phyloP scores from a whole-genome alignment of 2,797 vertebrate species.

The Crypturellus tataupa region DNA sequence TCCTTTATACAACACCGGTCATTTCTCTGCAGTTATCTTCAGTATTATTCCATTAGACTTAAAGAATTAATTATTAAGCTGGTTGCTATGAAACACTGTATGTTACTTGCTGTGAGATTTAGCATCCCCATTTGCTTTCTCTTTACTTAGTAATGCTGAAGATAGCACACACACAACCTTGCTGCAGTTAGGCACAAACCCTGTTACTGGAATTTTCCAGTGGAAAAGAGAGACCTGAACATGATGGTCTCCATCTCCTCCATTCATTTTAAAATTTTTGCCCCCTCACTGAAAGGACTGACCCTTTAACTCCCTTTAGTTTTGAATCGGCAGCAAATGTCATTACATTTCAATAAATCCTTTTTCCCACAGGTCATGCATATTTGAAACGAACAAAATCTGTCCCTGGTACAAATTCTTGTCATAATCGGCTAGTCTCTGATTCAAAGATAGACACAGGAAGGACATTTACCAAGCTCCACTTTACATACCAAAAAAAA shows the following conservation, averaged over 20 bases:
- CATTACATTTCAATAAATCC: slow-evolving; percentile 14
- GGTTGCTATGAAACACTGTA: neutral
- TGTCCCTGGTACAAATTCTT: neutral
- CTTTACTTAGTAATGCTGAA: neutral
- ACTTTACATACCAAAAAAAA: neutral
- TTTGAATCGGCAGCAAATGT: slow-evolving; percentile 9
- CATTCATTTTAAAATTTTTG: slow-evolving; percentile 15
- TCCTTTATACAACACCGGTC: neutral
- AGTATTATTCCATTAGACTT: neutral
- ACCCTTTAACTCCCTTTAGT: neutral
- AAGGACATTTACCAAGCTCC: neutral
- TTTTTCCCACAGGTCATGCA: slow-evolving; percentile 6
- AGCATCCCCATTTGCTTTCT: neutral
- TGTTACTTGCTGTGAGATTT: neutral
- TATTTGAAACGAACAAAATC: slow-evolving; percentile 18
- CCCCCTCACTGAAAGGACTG: neutral
- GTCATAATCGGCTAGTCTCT: neutral
- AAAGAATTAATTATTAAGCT: neutral
- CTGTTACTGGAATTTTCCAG: neutral
- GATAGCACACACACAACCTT: neutral
- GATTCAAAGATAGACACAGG: neutral
- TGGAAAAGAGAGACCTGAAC: neutral
- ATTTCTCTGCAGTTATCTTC: neutral
- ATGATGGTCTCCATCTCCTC: slow-evolving; percentile 1
- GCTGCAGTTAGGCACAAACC: neutral